Percentiles rank a stretch among this genome's conserved stretches.
Conservation (phyloP, 1,140 invertebrate genomes). For the Halictus rubicundus region DNA sequence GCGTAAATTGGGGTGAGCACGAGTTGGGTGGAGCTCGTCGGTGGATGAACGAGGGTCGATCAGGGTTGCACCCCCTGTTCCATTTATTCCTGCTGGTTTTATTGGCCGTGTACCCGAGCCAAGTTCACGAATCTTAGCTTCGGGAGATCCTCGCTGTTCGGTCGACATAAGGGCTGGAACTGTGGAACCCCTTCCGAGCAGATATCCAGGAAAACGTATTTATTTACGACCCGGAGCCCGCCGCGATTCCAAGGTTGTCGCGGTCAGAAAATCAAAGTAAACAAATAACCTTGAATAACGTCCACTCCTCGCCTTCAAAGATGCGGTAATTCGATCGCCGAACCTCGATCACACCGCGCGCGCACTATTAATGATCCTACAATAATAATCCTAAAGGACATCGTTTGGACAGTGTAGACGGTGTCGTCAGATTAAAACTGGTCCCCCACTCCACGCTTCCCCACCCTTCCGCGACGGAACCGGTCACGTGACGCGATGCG, state of each 20-base stretch:
- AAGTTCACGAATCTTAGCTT: slow-evolving; percentile 24
- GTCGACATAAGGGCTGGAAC: background rate
- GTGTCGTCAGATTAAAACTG: too few relatives aligned
- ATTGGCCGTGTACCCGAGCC: slow-evolving; percentile 18
- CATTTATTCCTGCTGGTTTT: slow-evolving; percentile 19
- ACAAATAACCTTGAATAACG: too few relatives aligned
- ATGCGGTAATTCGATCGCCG: too few relatives aligned
- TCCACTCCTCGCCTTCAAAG: too few relatives aligned
- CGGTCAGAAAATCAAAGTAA: background rate
- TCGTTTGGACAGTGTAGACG: too few relatives aligned
- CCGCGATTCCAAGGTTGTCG: background rate
- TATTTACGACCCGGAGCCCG: background rate
- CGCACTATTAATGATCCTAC: too few relatives aligned
- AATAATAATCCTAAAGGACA: too few relatives aligned
- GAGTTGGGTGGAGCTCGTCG: background rate
- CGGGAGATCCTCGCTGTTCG: slow-evolving; percentile 1
- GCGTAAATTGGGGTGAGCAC: slow-evolving; percentile 23
- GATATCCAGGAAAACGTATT: slow-evolving; percentile 1
- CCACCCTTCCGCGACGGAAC: too few relatives aligned
- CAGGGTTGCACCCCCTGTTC: slow-evolving; percentile 12
- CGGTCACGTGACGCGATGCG: too few relatives aligned
- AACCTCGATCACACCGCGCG: too few relatives aligned
- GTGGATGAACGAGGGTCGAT: slow-evolving; percentile 7
- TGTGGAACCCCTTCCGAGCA: background rate
- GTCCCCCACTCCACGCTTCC: too few relatives aligned